Percentiles rank a stretch among this genome's conserved stretches.
Conservation (phyloP, 2,888 invertebrate genomes). For the Nemotelus nigrinus region DNA sequence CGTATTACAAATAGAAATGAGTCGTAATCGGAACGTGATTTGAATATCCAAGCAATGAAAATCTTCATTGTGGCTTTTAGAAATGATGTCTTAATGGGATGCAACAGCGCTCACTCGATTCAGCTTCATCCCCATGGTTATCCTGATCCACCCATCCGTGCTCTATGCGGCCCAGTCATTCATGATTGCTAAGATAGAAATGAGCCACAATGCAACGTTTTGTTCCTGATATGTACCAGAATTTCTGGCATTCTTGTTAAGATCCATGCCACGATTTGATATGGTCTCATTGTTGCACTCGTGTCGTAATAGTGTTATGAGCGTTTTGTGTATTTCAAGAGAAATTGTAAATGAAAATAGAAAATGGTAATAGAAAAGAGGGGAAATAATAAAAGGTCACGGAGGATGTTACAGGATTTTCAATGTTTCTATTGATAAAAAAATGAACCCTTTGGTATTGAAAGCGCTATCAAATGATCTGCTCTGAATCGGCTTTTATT, state of each 20-base stretch:
- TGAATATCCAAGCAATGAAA: conserved; percentile 34
- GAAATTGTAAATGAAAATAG: background rate
- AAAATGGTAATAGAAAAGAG: no score
- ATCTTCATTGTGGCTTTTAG: conserved; percentile 21
- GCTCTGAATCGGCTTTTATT: no score
- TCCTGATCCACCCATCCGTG: background rate
- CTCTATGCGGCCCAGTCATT: background rate
- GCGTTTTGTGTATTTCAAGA: conserved; percentile 4
- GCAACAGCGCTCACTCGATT: background rate
- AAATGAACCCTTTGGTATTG: no score
- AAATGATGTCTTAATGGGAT: conserved; percentile 13
- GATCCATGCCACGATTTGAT: background rate
- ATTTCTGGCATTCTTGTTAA: background rate
- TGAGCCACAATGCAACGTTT: background rate
- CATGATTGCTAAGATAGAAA: background rate
- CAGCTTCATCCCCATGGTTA: background rate
- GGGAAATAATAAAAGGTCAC: no score
- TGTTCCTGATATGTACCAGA: background rate
- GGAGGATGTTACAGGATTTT: no score
- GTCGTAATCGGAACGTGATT: conserved; percentile 44
- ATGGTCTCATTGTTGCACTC: background rate
- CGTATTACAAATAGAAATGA: conserved; percentile 46
- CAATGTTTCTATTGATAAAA: no score
- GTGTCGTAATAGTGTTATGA: conserved; percentile 4
- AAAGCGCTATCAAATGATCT: no score